phyloP scores from a whole-genome alignment of 2,113 vertebrate species.

The Sigmodon hispidus region DNA sequence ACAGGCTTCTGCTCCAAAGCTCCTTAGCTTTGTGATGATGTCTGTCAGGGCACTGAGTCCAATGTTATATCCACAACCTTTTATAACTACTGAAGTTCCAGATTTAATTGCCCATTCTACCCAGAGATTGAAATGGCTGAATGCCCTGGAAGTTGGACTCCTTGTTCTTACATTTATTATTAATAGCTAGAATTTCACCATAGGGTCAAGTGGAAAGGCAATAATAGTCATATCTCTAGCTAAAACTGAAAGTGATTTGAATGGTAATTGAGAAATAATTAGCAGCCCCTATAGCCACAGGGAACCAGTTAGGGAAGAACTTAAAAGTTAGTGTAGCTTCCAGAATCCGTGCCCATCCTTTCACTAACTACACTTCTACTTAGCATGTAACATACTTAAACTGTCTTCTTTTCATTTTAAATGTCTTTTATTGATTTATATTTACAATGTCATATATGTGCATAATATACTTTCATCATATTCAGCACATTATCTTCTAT shows the following conservation, averaged over 20 bases:
- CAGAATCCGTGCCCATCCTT: background rate
- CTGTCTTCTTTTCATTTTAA: background rate
- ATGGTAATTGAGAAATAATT: background rate
- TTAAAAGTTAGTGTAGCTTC: background rate
- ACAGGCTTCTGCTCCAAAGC: background rate
- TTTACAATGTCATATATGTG: background rate
- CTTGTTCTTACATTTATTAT: background rate
- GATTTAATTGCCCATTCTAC: background rate
- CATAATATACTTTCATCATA: background rate
- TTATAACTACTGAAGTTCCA: background rate
- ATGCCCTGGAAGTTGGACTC: background rate
- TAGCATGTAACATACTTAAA: background rate
- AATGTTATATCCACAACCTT: no score
- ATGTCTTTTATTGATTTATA: background rate
- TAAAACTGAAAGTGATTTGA: background rate
- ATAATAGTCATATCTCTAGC: background rate
- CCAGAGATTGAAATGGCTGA: background rate
- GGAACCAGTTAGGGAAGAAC: background rate
- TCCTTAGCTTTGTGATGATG: background rate
- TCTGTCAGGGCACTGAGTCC: background rate
- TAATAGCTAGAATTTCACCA: slow-evolving; percentile 34
- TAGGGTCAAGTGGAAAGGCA: background rate
- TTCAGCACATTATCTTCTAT: no score
- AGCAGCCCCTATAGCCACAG: background rate
- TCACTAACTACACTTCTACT: background rate